Base-by-base conservation (phyloP, 2,888 invertebrate species). In the Drosophila mimica region DNA sequence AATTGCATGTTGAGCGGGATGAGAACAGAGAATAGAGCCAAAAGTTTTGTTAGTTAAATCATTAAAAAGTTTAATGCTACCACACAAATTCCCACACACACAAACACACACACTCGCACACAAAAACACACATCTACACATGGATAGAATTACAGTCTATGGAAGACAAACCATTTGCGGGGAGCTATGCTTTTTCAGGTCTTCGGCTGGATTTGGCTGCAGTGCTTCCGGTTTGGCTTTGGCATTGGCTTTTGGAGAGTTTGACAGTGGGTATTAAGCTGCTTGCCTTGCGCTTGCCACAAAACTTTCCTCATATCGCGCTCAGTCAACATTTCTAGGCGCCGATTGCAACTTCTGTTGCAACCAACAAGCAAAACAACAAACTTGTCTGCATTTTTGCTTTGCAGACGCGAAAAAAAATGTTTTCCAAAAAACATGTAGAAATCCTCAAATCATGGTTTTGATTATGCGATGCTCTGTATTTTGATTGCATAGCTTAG, bases 31-130 rank as follows among this genome's bases (percentile, higher is more conserved):
- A 92, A 91, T 92, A 91, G 91, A 89, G 70, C 63, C 67, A 79
- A 83, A 90, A 91, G 79, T 88, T 90, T 88, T 87, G 90, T 92
- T 92, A 91, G 92, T 92, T 92, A 91, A 91, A 91, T 92, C 91
- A 92, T 92, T 92, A 92, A 92, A 91, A 92, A 92, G 91, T 92
- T 92, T 91, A 87, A 88, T 82, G 76, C 74, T 65, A 77, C 76
- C 81, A 81, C 76, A 79, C 77, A 81, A 76, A 82, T 82, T 62
- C 66, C 56, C 49, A 30, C 54, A 68, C 48, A 63, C 30, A 70
- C 57, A 52, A 53, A 34, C 36, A 36, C 11, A 34, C 25, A 56
- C 33, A 51, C 4, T 11, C 5, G 17, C 33, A 40, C 46, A 40
- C 52, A 46, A 62, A 25, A n/a, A 70, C 34, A 51, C 36, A 36